Conservation (phyloP, 2,113 vertebrate genomes). For the Pelecanoides urinatrix region DNA sequence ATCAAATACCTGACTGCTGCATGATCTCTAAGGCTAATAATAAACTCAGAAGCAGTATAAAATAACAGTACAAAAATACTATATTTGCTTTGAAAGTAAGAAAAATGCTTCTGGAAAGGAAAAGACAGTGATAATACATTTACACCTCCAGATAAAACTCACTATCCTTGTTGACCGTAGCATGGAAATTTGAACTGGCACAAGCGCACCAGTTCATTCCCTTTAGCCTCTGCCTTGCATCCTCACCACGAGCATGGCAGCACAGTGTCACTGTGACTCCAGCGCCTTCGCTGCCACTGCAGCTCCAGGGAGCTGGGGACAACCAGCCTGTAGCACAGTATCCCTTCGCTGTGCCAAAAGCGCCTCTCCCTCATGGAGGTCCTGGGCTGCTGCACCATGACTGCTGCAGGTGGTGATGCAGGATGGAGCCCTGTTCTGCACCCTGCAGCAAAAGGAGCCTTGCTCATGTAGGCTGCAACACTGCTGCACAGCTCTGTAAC, state of each 20-base stretch:
- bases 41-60: background rate
- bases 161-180: background rate
- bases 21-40: background rate
- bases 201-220: background rate
- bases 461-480: background rate
- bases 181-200: background rate
- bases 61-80: background rate
- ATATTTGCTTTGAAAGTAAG: background rate
- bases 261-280: background rate
- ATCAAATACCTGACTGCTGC: background rate
- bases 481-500: no score
- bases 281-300: background rate
- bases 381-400: background rate
- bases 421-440: background rate
- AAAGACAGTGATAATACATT: background rate
- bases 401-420: background rate
- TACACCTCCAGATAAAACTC: background rate
- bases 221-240: background rate
- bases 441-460: background rate
- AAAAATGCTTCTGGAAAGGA: background rate
- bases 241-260: rapidly evolving
- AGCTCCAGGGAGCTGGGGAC: background rate
- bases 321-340: rapidly evolving
- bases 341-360: background rate
- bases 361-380: background rate